Evolutionary conservation across 2,797 vertebrate species (phyloP).

Genomic region (Oryzias sinensis): DNA sequence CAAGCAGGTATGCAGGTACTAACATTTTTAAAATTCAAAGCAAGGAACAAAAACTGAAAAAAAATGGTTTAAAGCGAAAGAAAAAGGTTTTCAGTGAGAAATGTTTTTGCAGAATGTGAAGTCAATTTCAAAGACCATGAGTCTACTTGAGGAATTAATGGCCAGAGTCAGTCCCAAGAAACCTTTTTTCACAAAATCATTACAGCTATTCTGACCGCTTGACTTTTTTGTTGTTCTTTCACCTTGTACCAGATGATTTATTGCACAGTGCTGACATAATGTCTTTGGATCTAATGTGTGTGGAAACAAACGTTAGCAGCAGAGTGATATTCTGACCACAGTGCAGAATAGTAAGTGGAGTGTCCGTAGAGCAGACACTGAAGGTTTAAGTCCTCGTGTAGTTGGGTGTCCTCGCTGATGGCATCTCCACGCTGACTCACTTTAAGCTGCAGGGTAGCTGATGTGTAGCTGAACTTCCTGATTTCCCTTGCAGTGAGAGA

Average conservation of each 20-base stretch:
- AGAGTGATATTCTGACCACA: conserved; percentile 32
- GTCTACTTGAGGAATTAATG: too few species aligned
- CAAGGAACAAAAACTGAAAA: too few species aligned
- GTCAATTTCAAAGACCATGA: too few species aligned
- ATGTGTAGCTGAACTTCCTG: conserved; percentile 32
- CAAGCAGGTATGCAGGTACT: too few species aligned
- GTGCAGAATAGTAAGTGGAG: conserved; percentile 41
- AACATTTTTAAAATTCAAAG: too few species aligned
- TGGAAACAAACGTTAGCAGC: conserved; percentile 24
- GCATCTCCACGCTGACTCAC: conserved; percentile 41
- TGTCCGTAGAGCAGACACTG: conserved; percentile 48
- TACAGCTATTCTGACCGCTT: conserved; percentile 2
- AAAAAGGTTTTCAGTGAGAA: too few species aligned
- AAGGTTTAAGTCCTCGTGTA: conserved; percentile 34
- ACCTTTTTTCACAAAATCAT: conserved; percentile 2
- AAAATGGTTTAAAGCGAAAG: too few species aligned
- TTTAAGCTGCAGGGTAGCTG: conserved; percentile 30
- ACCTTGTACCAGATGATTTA: conserved; percentile 39
- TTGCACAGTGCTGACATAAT: conserved; percentile 33
- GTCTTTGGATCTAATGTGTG: conserved; percentile 45
- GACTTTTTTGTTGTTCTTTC: conserved; percentile 25
- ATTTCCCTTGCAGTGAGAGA: conserved; percentile 33
- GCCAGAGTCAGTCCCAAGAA: not conserved
- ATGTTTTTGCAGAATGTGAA: too few species aligned
- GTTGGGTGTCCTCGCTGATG: conserved; percentile 31